phyloP scores from a whole-genome alignment of 2,113 vertebrate species.

The Sceloporus tristichus region DNA sequence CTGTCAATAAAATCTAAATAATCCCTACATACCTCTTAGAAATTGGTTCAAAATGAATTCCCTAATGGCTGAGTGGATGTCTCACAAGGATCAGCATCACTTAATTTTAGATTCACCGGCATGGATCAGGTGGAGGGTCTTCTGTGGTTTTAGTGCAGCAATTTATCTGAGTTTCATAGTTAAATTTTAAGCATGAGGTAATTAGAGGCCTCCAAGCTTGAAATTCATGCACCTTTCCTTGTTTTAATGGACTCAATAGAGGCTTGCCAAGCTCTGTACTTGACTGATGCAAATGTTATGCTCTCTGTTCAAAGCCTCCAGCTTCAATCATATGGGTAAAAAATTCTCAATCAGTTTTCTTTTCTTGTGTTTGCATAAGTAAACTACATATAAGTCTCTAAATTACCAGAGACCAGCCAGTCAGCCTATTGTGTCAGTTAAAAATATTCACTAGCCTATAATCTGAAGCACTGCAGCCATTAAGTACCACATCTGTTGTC shows the following conservation, averaged over 20 bases:
- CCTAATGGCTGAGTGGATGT: conserved; percentile 58
- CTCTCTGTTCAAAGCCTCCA: conserved; percentile 56
- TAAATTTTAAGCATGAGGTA: conserved; percentile 76
- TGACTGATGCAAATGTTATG: conserved; percentile 40
- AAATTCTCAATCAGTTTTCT: conserved; percentile 61
- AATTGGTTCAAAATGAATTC: conserved; percentile 59
- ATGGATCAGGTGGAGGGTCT: conserved; percentile 69
- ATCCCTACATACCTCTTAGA: conserved; percentile 71
- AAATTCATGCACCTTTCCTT: conserved; percentile 70
- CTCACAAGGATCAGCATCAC: conserved; percentile 67
- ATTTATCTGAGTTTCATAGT: conserved; percentile 77
- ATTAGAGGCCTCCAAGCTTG: conserved; percentile 76
- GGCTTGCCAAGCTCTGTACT: conserved; percentile 48
- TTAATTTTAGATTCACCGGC: conserved; percentile 67
- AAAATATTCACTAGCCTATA: conserved; percentile 69
- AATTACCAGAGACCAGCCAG: conserved; percentile 31
- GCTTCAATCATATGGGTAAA: conserved; percentile 53
- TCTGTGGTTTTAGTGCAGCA: conserved; percentile 73
- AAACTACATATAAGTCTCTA: conserved; percentile 27
- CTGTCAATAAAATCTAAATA: conserved; percentile 78
- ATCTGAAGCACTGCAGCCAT: conserved; percentile 55
- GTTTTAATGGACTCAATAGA: conserved; percentile 62
- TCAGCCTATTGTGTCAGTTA: conserved; percentile 52
- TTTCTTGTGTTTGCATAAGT: conserved; percentile 58
- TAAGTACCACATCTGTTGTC: conserved; percentile 64